Evolutionary conservation across 2,797 vertebrate genomes (phyloP).

Genomic region (Scolopax rusticola): DNA sequence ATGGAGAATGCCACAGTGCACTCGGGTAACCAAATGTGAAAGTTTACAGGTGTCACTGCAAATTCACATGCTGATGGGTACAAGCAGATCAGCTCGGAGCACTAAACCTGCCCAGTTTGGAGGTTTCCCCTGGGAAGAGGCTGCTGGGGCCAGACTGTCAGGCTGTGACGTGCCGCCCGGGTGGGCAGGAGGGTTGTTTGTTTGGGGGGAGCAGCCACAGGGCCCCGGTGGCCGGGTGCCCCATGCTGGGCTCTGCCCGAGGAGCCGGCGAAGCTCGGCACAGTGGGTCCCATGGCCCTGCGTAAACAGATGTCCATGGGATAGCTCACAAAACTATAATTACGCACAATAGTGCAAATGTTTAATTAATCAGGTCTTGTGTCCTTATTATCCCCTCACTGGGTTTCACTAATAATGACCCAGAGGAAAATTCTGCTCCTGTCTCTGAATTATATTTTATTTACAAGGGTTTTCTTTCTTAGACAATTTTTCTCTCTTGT

Average conservation of each 20-base stretch:
- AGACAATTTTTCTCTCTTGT: background rate
- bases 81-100: background rate
- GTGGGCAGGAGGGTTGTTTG: background rate
- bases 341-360: constrained; percentile 77
- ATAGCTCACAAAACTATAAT: constrained; percentile 73
- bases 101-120: background rate
- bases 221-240: background rate
- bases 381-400: constrained; percentile 79
- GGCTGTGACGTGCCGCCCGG: background rate
- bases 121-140: background rate
- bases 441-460: constrained; percentile 81
- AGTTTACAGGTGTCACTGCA: rapidly evolving
- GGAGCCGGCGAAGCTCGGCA: background rate
- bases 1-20: background rate
- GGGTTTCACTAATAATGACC: constrained; percentile 80
- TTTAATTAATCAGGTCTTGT: constrained; percentile 82
- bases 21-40: background rate
- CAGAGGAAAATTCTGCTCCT: constrained; percentile 79
- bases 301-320: constrained; percentile 73
- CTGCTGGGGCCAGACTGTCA: background rate
- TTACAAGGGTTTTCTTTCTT: constrained; percentile 75
- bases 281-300: background rate
- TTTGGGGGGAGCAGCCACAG: rapidly evolving
- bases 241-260: constrained; percentile 22
- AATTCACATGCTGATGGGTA: rapidly evolving